phyloP scores from a whole-genome alignment of 1,140 invertebrate species.

The Drosophila subpulchrella region DNA sequence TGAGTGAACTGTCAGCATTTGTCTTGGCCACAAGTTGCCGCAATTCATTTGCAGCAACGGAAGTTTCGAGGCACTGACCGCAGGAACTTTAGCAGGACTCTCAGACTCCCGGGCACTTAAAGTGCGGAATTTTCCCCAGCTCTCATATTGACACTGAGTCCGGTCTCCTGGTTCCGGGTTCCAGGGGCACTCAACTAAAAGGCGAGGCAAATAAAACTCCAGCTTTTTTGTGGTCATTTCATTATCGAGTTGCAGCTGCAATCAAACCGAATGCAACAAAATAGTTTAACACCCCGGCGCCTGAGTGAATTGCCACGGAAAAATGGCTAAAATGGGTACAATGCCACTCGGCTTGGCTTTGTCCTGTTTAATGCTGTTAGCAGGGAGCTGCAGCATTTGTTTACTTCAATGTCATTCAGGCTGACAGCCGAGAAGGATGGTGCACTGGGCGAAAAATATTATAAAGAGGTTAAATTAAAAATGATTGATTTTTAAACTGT shows the following conservation, averaged over 20 bases:
- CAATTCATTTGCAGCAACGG: constrained; percentile 26
- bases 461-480: no score
- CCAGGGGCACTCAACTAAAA: constrained; percentile 7
- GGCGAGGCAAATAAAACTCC: constrained; percentile 21
- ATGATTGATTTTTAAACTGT: no score
- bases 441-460: neutral
- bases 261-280: constrained; percentile 52
- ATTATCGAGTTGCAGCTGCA: constrained; percentile 49
- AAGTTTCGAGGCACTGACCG: constrained; percentile 28
- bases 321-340: constrained; percentile 18
- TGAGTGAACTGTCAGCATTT: constrained; percentile 43
- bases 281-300: constrained; percentile 28
- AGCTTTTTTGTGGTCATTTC: constrained; percentile 49
- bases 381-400: constrained; percentile 63
- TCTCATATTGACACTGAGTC: constrained; percentile 31
- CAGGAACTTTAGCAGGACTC: constrained; percentile 1
- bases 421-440: constrained; percentile 12
- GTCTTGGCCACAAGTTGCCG: constrained; percentile 31
- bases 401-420: constrained; percentile 59
- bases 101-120: constrained; percentile 30
- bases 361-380: constrained; percentile 45
- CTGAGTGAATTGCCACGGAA: constrained; percentile 17
- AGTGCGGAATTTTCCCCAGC: constrained; percentile 7
- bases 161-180: neutral
- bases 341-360: constrained; percentile 35